phyloP scores from a whole-genome alignment of 30 jellyfish, hydroid and myxozoan genomes.

The Aurelia coerulea region DNA sequence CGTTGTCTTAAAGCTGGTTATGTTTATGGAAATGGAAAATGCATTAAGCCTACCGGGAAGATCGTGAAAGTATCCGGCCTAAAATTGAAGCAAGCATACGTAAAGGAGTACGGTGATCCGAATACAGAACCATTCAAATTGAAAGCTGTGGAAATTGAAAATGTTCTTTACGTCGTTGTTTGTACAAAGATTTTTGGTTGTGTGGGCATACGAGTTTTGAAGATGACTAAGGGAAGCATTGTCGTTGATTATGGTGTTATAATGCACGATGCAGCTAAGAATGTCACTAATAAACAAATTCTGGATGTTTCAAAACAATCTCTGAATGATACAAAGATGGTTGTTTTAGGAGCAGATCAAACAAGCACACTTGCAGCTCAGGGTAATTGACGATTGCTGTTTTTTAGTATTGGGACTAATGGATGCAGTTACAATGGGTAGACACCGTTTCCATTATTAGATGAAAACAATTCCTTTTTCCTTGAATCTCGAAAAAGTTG shows the following conservation, averaged over 20 bases:
- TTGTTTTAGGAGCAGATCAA: conserved; percentile 8
- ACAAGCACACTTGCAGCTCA: conserved; percentile 31
- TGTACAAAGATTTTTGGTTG: conserved; percentile 46
- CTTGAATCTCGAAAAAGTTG: too few species aligned
- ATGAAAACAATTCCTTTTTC: too few species aligned
- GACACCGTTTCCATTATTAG: too few species aligned
- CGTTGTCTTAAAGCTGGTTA: conserved; percentile 53
- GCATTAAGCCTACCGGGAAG: conserved; percentile 15
- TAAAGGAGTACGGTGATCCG: conserved; percentile 14
- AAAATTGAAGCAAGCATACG: conserved; percentile 23
- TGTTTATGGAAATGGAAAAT: conserved; percentile 14
- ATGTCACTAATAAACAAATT: conserved; percentile 21
- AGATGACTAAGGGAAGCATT: conserved; percentile 46
- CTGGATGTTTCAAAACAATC: conserved; percentile 23
- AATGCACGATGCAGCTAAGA: not conserved
- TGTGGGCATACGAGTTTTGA: conserved; percentile 3
- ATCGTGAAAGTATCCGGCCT: conserved; percentile 48
- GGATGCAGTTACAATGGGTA: too few species aligned
- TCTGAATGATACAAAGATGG: conserved; percentile 15
- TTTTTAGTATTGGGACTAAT: not conserved
- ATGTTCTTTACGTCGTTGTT: conserved; percentile 23
- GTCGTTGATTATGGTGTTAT: conserved; percentile 53
- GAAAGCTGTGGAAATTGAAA: conserved; percentile 63
- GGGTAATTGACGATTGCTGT: not conserved
- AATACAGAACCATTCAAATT: conserved; percentile 10